phyloP scores from a whole-genome alignment of 2,888 invertebrate genomes.

The Orchestes rusci region DNA sequence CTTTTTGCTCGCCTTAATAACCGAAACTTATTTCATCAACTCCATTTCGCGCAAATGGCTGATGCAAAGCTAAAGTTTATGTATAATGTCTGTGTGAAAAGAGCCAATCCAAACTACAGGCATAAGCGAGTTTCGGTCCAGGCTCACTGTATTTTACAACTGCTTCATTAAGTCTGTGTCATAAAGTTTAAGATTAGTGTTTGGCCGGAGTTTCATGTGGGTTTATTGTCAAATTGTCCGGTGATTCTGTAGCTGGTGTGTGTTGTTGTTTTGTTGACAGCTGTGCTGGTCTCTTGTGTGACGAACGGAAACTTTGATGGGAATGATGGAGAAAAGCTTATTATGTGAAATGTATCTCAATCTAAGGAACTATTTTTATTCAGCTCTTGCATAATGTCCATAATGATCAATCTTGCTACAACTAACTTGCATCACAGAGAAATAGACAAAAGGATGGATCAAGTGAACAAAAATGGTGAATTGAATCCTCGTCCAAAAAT shows the following conservation, averaged over 20 bases:
- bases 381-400: too few relatives aligned
- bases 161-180: slow-evolving; percentile 23
- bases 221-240: slow-evolving; percentile 19
- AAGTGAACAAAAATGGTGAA: too few relatives aligned
- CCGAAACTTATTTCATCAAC: slow-evolving; percentile 15
- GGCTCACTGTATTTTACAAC: slow-evolving; percentile 19
- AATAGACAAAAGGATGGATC: too few relatives aligned
- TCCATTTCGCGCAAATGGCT: slow-evolving; percentile 12
- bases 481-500: too few relatives aligned
- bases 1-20: too few relatives aligned
- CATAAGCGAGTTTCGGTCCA: slow-evolving; percentile 21
- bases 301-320: too few relatives aligned
- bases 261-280: slow-evolving; percentile 14
- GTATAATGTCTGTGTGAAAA: slow-evolving; percentile 21
- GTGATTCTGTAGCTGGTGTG: slow-evolving; percentile 12
- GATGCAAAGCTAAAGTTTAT: slow-evolving; percentile 20
- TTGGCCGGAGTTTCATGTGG: slow-evolving; percentile 17
- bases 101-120: slow-evolving; percentile 21
- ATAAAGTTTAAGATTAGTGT: slow-evolving; percentile 25
- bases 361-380: too few relatives aligned
- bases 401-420: too few relatives aligned
- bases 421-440: too few relatives aligned
- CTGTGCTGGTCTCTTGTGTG: too few relatives aligned
- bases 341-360: too few relatives aligned
- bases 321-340: too few relatives aligned